Conservation (phyloP, 2,797 vertebrate species). For the Cheirogaleus major region DNA sequence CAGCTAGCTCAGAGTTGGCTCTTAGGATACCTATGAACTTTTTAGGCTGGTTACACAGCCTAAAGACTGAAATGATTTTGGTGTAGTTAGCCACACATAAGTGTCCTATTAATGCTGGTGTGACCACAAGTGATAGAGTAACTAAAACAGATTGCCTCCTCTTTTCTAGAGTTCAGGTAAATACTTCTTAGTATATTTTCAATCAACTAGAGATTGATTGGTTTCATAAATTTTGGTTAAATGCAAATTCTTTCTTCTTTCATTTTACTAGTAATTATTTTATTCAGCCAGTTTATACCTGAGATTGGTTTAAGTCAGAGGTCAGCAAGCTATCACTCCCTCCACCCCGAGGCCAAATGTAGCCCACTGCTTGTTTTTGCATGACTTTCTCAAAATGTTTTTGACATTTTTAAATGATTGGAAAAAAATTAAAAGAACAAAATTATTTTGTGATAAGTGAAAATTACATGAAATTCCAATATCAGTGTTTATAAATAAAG, state of each 20-base stretch:
- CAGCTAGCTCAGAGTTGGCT: background rate
- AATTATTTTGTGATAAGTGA: too few relatives aligned
- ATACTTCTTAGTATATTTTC: background rate
- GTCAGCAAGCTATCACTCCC: background rate
- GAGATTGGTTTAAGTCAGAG: background rate
- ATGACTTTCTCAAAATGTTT: background rate
- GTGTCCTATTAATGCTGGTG: background rate
- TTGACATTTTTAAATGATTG: background rate
- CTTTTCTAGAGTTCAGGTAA: background rate
- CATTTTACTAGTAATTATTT: background rate
- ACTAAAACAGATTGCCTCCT: background rate
- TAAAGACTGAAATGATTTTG: too few relatives aligned
- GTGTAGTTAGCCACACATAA: too few relatives aligned
- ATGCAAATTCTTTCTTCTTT: background rate
- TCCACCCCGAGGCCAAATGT: background rate
- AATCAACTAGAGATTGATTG: background rate
- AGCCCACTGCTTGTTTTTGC: background rate
- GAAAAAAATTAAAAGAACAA: background rate
- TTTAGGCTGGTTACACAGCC: background rate
- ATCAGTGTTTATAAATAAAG: too few relatives aligned
- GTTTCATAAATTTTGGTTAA: background rate
- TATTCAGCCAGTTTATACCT: background rate
- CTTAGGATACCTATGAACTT: background rate
- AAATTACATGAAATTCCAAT: too few relatives aligned
- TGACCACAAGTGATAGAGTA: background rate